Percentiles rank a stretch among this genome's conserved stretches.
phyloP scores from a whole-genome alignment of 2,888 invertebrate species.

The Pyralis farinalis region DNA sequence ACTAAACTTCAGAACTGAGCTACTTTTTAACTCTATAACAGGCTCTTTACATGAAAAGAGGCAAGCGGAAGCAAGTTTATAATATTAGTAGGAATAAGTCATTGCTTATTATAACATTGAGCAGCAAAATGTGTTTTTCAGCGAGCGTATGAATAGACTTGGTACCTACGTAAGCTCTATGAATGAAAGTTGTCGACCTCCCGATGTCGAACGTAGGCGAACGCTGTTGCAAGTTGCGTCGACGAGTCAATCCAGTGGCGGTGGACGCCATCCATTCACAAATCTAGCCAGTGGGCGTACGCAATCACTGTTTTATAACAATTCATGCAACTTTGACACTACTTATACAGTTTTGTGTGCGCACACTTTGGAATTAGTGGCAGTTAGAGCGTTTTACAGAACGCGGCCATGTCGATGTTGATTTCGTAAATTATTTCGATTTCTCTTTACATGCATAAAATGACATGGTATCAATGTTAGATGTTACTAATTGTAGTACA shows the following conservation, averaged over 20 bases:
- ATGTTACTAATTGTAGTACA: too few species aligned
- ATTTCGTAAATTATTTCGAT: too few species aligned
- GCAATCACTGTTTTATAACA: conserved; percentile 45
- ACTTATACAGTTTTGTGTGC: conserved; percentile 26
- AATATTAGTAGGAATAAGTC: too few species aligned
- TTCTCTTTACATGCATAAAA: too few species aligned
- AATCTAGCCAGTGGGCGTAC: conserved; percentile 50
- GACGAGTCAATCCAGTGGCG: conserved; percentile 20
- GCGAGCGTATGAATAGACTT: not conserved
- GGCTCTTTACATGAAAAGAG: too few species aligned
- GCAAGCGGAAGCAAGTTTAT: too few species aligned
- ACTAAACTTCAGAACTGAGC: too few species aligned
- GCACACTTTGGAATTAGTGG: conserved; percentile 12
- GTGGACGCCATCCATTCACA: conserved; percentile 59
- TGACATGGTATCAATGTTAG: too few species aligned
- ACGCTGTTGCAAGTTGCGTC: conserved; percentile 54
- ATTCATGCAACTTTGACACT: conserved; percentile 32
- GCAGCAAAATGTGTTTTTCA: not conserved
- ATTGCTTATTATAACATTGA: too few species aligned
- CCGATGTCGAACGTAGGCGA: conserved; percentile 59
- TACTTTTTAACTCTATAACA: too few species aligned
- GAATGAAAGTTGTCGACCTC: conserved; percentile 80
- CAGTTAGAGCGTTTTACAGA: conserved; percentile 5
- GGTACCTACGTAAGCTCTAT: conserved; percentile 33
- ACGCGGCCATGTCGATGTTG: conserved; percentile 11